These are phyloP conservation scores for Pogonocichla stellata DNA, from an alignment of 2,113 vertebrate species.

Conservation along the genomic window DNA sequence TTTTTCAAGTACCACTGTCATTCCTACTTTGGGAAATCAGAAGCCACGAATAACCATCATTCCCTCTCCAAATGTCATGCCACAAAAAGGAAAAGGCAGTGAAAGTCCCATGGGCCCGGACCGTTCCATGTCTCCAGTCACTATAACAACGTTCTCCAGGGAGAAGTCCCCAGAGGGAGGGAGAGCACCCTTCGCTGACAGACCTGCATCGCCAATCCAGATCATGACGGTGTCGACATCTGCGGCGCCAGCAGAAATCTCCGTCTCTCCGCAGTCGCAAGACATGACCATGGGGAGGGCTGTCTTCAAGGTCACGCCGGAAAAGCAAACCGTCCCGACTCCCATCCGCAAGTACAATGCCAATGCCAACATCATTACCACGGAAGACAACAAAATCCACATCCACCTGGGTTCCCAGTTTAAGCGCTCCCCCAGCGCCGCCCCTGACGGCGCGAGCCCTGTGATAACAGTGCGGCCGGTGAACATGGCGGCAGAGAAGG, in stretches of 20 bases:
- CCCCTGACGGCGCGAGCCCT: slow-evolving; percentile 71
- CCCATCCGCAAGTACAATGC: slow-evolving; percentile 82
- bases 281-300: slow-evolving; percentile 80
- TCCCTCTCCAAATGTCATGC: slow-evolving; percentile 79
- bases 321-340: slow-evolving; percentile 78
- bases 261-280: slow-evolving; percentile 75
- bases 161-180: slow-evolving; percentile 80
- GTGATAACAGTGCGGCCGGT: slow-evolving; percentile 82
- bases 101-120: slow-evolving; percentile 71
- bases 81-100: slow-evolving; percentile 72
- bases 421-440: slow-evolving; percentile 71
- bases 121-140: slow-evolving; percentile 87
- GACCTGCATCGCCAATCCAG: slow-evolving; percentile 84
- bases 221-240: slow-evolving; percentile 89
- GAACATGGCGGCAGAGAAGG: slow-evolving; percentile 77
- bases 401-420: slow-evolving; percentile 91
- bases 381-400: slow-evolving; percentile 97
- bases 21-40: slow-evolving; percentile 91
- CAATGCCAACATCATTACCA: slow-evolving; percentile 88
- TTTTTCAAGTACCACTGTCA: slow-evolving; percentile 92
- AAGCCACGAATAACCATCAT: slow-evolving; percentile 95
- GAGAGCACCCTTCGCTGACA: slow-evolving; percentile 67
- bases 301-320: slow-evolving; percentile 86
- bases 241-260: slow-evolving; percentile 75
- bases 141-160: slow-evolving; percentile 90